Percentiles rank a stretch among this genome's conserved stretches.
Conservation (phyloP, 2,113 vertebrate genomes). For the Megalops atlanticus region DNA sequence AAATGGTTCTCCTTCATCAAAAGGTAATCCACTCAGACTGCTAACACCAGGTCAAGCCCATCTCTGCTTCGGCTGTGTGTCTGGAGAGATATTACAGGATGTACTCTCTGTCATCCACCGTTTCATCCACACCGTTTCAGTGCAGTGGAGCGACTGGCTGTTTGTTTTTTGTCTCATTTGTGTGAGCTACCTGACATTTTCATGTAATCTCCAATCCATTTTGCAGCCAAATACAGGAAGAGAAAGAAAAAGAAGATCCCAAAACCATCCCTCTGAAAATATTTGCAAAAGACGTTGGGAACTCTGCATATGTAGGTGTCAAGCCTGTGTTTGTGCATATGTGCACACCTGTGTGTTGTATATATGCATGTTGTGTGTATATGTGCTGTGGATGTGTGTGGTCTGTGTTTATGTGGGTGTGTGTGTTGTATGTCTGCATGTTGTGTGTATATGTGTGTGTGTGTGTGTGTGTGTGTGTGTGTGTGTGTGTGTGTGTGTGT, state of each 20-base stretch:
- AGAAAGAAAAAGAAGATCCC: slow-evolving; percentile 88
- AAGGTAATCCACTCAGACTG: slow-evolving; percentile 72
- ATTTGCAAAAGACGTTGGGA: slow-evolving; percentile 88
- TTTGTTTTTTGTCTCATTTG: neutral
- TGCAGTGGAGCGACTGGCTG: neutral
- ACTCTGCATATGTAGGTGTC: slow-evolving; percentile 85
- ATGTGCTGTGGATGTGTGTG: neutral
- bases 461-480: too few species aligned
- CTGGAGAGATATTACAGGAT: too few species aligned
- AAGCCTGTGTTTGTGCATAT: neutral
- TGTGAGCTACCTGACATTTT: slow-evolving; percentile 12
- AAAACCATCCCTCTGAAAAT: slow-evolving; percentile 91
- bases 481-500: too few species aligned
- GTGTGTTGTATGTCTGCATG: neutral
- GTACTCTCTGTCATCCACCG: too few species aligned
- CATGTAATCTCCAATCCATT: slow-evolving; percentile 34
- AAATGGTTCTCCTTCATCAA: slow-evolving; percentile 86
- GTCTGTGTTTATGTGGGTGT: neutral
- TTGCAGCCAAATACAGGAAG: slow-evolving; percentile 83
- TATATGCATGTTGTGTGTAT: too few species aligned
- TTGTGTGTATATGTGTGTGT: too few species aligned
- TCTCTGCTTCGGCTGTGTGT: too few species aligned
- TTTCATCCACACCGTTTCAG: too few species aligned
- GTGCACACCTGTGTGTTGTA: too few species aligned
- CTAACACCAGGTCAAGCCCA: too few species aligned